Conservation (phyloP, 2,888 invertebrate genomes). For the Mythimna impura region DNA sequence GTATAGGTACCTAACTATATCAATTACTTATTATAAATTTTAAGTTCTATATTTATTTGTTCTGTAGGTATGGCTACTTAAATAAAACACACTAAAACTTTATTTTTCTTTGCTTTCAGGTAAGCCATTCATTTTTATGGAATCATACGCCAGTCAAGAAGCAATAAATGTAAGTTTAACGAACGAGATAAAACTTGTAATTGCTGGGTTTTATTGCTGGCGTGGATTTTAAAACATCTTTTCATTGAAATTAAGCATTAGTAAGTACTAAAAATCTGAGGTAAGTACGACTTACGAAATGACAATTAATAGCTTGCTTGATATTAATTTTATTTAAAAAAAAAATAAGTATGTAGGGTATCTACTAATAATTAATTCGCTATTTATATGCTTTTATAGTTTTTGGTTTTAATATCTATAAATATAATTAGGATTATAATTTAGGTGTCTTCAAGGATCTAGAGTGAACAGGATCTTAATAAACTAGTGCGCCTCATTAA, state of each 20-base stretch:
- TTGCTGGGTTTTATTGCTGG: slow-evolving; percentile 29
- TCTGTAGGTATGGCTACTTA: background rate
- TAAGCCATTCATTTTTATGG: slow-evolving; percentile 43
- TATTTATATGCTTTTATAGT: no score
- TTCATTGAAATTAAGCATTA: slow-evolving; percentile 29
- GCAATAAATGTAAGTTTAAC: slow-evolving; percentile 27
- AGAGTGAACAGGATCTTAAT: no score
- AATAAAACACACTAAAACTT: slow-evolving; percentile 19
- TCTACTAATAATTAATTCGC: no score
- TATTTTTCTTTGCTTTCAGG: slow-evolving; percentile 55
- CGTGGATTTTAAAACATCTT: slow-evolving; percentile 3
- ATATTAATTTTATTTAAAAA: background rate
- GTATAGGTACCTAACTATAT: no score
- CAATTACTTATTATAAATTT: background rate
- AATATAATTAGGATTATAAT: no score
- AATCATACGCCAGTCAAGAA: slow-evolving; percentile 11
- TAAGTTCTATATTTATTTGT: background rate
- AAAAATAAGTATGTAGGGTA: no score
- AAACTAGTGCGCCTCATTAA: no score
- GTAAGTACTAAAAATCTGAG: background rate
- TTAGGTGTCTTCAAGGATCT: no score
- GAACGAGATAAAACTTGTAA: slow-evolving; percentile 36
- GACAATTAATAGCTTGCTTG: background rate
- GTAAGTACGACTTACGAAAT: background rate
- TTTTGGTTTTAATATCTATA: no score